phyloP scores from a whole-genome alignment of 2,888 invertebrate genomes.

The Mimachlamys varia region DNA sequence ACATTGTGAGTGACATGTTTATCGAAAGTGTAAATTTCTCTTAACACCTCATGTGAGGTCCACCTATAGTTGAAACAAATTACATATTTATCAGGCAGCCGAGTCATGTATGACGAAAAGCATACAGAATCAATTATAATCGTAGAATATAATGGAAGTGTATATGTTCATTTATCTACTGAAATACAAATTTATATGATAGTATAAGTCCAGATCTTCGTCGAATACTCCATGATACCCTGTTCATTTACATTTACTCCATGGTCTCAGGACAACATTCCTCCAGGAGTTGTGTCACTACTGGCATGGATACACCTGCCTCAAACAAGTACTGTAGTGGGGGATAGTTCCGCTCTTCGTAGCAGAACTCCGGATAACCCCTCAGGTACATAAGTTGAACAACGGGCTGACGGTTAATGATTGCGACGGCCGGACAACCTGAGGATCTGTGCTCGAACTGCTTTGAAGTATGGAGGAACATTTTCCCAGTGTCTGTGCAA shows the following conservation, averaged over 20 bases:
- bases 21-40: no score
- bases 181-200: no score
- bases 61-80: no score
- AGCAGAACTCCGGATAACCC: conserved; percentile 13
- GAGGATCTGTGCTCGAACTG: neutral
- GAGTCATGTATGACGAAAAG: no score
- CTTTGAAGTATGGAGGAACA: neutral
- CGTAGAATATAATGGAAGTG: no score
- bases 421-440: neutral
- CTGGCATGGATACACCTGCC: conserved; percentile 16
- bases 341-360: neutral
- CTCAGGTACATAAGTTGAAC: neutral
- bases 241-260: neutral
- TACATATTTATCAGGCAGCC: no score
- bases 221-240: no score
- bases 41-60: no score
- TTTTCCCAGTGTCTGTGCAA: neutral
- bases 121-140: no score
- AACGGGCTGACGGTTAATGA: neutral
- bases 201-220: no score
- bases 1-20: no score
- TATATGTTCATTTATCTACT: no score
- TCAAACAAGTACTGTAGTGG: neutral
- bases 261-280: neutral
- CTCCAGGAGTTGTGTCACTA: neutral